Evolutionary conservation across 2,888 invertebrate species (phyloP).

Genomic region (Meloe dianella): DNA sequence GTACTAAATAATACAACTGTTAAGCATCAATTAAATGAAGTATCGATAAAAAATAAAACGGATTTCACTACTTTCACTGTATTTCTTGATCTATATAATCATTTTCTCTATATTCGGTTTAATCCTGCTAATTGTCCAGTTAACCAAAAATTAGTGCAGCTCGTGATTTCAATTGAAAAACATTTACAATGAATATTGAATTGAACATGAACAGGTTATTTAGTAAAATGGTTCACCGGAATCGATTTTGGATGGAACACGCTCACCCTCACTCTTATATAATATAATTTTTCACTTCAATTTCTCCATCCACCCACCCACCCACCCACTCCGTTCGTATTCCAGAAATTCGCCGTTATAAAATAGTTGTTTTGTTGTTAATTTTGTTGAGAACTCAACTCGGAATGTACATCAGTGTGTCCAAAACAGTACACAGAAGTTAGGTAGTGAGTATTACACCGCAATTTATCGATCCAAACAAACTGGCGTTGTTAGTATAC

Average conservation of each 20-base stretch:
- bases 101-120: too few species aligned
- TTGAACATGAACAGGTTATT: background rate
- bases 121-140: background rate
- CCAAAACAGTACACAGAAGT: conserved; percentile 30
- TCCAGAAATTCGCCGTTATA: too few species aligned
- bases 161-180: background rate
- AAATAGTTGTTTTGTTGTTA: conserved; percentile 13
- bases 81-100: too few species aligned
- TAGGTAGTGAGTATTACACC: conserved; percentile 32
- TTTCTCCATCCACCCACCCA: background rate
- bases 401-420: conserved; percentile 25
- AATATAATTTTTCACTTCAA: background rate
- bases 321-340: background rate
- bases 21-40: too few species aligned
- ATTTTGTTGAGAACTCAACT: conserved; percentile 25
- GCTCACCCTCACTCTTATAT: background rate
- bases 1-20: too few species aligned
- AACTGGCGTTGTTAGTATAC: conserved; percentile 32
- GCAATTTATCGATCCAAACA: conserved; percentile 43
- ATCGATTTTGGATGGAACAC: background rate
- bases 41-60: too few species aligned
- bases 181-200: too few species aligned
- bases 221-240: background rate
- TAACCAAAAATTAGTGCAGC: too few species aligned
- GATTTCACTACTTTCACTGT: too few species aligned